Percentiles rank a stretch among this genome's conserved stretches.
Conservation (phyloP, 2,888 invertebrate genomes). For the Morpho deidamia region DNA sequence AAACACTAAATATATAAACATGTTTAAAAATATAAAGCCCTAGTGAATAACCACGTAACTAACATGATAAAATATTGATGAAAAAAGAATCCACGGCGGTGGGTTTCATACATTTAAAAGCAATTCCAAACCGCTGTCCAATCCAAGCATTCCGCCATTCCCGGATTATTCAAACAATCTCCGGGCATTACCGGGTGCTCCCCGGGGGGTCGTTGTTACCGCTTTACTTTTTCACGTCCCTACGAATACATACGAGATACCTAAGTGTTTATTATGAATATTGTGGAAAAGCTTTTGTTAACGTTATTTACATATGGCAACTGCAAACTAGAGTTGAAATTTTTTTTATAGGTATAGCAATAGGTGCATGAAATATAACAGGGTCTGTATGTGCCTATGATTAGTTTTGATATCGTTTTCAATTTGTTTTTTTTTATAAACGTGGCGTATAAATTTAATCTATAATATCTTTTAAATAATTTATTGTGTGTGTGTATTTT, state of each 20-base stretch:
- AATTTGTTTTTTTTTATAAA: no score
- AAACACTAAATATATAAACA: no score
- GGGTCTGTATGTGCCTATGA: no score
- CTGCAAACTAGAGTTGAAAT: no score
- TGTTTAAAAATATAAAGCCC: background rate
- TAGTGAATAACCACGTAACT: background rate
- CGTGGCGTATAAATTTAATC: no score
- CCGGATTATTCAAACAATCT: conserved; percentile 53
- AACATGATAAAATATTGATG: conserved; percentile 18
- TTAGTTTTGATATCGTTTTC: no score
- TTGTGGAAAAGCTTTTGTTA: background rate
- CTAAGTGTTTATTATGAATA: conserved; percentile 11
- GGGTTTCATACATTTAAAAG: conserved; percentile 27
- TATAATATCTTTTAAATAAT: no score
- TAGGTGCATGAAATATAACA: no score
- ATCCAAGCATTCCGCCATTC: conserved; percentile 26
- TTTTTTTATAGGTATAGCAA: no score
- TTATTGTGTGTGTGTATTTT: no score
- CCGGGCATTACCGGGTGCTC: conserved; percentile 62
- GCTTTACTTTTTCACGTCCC: conserved; percentile 47
- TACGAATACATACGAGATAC: conserved; percentile 4
- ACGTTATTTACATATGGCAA: background rate
- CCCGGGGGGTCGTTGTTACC: conserved; percentile 65
- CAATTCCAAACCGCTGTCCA: conserved; percentile 37
- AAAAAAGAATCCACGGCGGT: conserved; percentile 15